These are phyloP conservation scores for Oceanites oceanicus DNA, from an alignment of 2,113 vertebrate species.

Conservation along the genomic window DNA sequence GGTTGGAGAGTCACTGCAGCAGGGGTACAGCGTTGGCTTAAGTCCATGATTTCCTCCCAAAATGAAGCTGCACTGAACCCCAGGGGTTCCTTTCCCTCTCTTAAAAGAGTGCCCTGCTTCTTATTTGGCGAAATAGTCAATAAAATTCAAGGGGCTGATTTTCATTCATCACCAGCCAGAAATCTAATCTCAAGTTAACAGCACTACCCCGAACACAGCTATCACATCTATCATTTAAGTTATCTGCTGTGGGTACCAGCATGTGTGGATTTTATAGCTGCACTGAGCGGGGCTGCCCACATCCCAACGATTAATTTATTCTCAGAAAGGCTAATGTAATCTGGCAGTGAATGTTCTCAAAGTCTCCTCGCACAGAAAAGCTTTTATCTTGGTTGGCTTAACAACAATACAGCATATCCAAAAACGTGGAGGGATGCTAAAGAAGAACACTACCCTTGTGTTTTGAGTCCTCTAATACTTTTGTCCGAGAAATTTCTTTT, in stretches of 20 bases:
- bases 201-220: background rate
- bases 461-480: background rate
- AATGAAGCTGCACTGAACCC: background rate
- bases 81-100: background rate
- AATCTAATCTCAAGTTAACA: background rate
- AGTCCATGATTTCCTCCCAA: background rate
- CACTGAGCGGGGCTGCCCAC: background rate
- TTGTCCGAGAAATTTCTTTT: background rate
- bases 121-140: background rate
- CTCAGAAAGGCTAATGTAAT: slow-evolving; percentile 54
- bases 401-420: slow-evolving; percentile 50
- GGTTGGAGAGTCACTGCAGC: background rate
- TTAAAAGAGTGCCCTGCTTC: background rate
- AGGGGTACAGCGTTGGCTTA: background rate
- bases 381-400: slow-evolving; percentile 58
- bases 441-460: slow-evolving; percentile 25
- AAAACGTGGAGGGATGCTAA: slow-evolving; percentile 30
- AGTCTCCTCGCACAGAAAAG: slow-evolving; percentile 36
- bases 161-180: background rate
- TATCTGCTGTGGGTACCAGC: background rate
- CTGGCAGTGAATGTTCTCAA: slow-evolving; percentile 30
- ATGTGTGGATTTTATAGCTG: background rate
- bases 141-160: background rate
- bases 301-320: background rate
- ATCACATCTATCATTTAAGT: background rate